Percentiles rank a stretch among this genome's conserved stretches.
phyloP scores from a whole-genome alignment of 2,797 vertebrate species.

The Masticophis lateralis region DNA sequence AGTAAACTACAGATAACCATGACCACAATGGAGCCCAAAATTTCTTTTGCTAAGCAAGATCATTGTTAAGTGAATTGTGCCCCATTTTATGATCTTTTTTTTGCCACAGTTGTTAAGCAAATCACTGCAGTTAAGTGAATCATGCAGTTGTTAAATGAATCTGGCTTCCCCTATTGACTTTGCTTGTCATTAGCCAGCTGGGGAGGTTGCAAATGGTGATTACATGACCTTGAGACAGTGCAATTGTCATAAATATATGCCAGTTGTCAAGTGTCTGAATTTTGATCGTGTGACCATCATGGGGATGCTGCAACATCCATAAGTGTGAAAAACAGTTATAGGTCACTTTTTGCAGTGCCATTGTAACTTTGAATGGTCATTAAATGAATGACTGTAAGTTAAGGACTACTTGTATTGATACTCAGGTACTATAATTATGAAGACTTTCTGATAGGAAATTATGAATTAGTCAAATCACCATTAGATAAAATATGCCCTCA shows the following conservation, averaged over 20 bases:
- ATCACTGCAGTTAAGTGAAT: background rate
- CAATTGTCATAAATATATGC: background rate
- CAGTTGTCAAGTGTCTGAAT: background rate
- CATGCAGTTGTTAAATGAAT: background rate
- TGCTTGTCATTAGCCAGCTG: background rate
- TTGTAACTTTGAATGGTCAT: background rate
- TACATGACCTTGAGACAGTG: background rate
- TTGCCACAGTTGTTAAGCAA: background rate
- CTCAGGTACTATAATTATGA: background rate
- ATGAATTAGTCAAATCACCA: background rate
- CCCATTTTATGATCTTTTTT: background rate
- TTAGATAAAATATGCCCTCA: background rate
- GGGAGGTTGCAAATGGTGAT: background rate
- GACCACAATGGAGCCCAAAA: background rate
- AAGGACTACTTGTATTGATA: background rate
- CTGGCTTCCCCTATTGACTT: background rate
- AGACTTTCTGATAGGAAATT: background rate
- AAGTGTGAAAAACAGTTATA: background rate
- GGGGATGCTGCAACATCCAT: background rate
- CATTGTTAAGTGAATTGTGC: background rate
- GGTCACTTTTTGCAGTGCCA: background rate
- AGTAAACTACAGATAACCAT: background rate
- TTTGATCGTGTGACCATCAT: background rate
- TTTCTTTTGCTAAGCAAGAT: background rate
- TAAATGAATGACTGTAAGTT: background rate